These are phyloP conservation scores for Macrotis lagotis DNA, from an alignment of 2,113 vertebrate genomes.

Conservation along the genomic window DNA sequence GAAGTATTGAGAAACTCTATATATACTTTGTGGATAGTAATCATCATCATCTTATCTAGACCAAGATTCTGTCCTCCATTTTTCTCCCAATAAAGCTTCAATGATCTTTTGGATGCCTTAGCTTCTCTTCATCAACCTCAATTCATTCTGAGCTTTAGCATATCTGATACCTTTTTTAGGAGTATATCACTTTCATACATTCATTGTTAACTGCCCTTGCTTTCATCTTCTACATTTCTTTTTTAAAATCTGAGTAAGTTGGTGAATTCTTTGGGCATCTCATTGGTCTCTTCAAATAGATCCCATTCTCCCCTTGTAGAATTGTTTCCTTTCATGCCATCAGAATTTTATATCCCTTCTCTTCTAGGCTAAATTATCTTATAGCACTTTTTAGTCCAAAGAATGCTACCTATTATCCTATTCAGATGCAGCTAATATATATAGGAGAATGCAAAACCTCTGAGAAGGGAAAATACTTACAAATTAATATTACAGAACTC, in stretches of 20 bases:
- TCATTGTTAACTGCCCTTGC: background rate
- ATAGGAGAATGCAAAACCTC: too few species aligned
- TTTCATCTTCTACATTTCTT: background rate
- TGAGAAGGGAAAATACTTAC: too few species aligned
- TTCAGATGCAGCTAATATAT: background rate
- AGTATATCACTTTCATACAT: background rate
- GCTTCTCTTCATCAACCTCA: background rate
- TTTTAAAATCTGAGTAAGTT: background rate
- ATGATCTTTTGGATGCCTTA: background rate
- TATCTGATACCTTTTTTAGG: background rate
- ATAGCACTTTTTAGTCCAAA: background rate
- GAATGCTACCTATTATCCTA: background rate
- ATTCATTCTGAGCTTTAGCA: background rate
- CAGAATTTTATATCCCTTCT: background rate
- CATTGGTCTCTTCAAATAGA: background rate
- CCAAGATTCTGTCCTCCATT: background rate
- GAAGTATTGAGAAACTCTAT: background rate
- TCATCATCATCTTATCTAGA: background rate
- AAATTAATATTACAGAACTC: too few species aligned
- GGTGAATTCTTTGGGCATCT: background rate
- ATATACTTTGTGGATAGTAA: background rate
- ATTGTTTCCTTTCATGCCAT: background rate
- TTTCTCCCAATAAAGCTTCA: background rate
- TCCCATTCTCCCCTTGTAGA: background rate
- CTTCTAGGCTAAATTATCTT: background rate